Evolutionary conservation across 2,797 vertebrate species (phyloP), one percentile per base, ranked within the genome.

Genomic region (Cuniculus paca): DNA sequence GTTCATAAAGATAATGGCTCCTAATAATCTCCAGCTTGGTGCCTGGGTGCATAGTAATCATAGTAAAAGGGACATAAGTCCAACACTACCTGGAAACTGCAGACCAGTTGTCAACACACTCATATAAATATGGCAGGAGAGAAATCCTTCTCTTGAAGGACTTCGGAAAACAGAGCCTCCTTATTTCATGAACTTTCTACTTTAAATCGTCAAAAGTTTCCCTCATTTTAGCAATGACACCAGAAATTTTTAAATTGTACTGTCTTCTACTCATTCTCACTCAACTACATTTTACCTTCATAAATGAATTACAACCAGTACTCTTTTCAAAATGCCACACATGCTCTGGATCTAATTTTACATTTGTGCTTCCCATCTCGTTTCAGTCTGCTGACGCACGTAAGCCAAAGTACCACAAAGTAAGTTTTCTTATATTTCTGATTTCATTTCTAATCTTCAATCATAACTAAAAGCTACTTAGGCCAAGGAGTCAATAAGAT

Each of bases 341-440:
- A 78, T 31, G 19, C 7, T 34, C 36, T 86, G 19, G 1, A 56
- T 75, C 72, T 95, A 90, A 83, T 63, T 77, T 87, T 81, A 31
- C 28, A 22, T 88, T 90, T 94, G 2, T 78, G 34, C 83, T 96
- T 68, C 61, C 45, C 3, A 12, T 88, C 24, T 91, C 52, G 60
- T 96, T 97, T 97, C 39, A 96, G 94, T 50, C 75, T 48, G 75
- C 61, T 84, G 89, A 31, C 50, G 48, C n/a, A 50, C 5, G 5
- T 39, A 86, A 70, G 52, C 11, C 0, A 48, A 90, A 45, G 68
- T 4, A 10, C 2, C 3, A 0, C 20, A 31, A 45, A 81, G 60
- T 97, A 97, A 94, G 82, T 94, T 91, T 60, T 68, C 81, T 61
- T 61, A 42, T 14, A 68, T 79, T 91, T 96, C 48, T 94, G 54